Conservation (phyloP, 2,888 invertebrate species). For the Xestia xanthographa region DNA sequence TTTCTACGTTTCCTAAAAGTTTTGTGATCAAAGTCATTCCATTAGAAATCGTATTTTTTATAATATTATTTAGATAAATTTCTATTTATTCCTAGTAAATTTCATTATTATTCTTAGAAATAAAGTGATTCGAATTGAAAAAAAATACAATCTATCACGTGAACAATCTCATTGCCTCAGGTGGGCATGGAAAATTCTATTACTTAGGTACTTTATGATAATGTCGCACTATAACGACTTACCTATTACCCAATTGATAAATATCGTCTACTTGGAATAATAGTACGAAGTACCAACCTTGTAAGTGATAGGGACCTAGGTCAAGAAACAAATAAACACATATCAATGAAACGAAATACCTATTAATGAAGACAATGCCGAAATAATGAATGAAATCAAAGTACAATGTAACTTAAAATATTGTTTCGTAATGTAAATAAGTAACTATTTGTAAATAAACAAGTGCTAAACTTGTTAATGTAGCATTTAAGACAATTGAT, state of each 20-base stretch:
- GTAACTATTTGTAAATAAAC: slow-evolving; percentile 63
- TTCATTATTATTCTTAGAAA: slow-evolving; percentile 35
- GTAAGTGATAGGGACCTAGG: not conserved
- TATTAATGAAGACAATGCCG: slow-evolving; percentile 1
- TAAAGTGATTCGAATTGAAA: slow-evolving; percentile 39
- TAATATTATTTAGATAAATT: slow-evolving; percentile 60
- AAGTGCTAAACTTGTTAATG: slow-evolving; percentile 53
- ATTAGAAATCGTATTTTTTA: slow-evolving; percentile 62
- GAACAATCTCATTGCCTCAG: slow-evolving; percentile 51
- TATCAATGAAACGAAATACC: slow-evolving; percentile 6
- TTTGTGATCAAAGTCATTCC: slow-evolving; percentile 79
- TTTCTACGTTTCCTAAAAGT: slow-evolving; percentile 56
- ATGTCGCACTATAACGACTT: not conserved
- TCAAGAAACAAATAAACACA: slow-evolving; percentile 8
- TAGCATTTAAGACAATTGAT: slow-evolving; percentile 47
- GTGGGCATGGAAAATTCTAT: slow-evolving; percentile 14
- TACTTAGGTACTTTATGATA: slow-evolving; percentile 19
- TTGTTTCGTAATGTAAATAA: slow-evolving; percentile 59
- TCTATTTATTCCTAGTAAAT: slow-evolving; percentile 65
- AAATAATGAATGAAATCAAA: slow-evolving; percentile 32
- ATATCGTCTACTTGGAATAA: slow-evolving; percentile 19
- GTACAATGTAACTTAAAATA: slow-evolving; percentile 56
- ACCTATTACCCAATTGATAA: slow-evolving; percentile 30
- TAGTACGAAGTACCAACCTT: slow-evolving; percentile 3
- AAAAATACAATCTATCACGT: slow-evolving; percentile 18